Evolutionary conservation across 2,888 invertebrate genomes (phyloP).

Genomic region (Drosophila mercatorum): DNA sequence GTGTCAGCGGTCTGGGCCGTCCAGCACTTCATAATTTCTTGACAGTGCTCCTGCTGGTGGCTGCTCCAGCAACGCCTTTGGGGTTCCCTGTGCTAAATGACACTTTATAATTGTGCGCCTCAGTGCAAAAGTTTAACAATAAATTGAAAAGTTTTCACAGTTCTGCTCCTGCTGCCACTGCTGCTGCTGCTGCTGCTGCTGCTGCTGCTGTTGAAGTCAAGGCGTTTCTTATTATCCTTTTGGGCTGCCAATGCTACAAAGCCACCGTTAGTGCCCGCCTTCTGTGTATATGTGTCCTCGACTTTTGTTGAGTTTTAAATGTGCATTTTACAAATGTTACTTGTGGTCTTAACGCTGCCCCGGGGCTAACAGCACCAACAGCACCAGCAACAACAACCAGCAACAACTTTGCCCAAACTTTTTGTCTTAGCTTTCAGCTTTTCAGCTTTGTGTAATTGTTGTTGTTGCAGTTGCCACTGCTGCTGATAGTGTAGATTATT

Average conservation of each 20-base stretch:
- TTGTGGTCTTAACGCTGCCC: constrained; percentile 73
- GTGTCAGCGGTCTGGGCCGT: constrained; percentile 64
- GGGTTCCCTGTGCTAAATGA: constrained; percentile 73
- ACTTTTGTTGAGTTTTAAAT: constrained; percentile 72
- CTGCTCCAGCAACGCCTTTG: constrained; percentile 45
- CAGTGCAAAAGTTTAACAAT: constrained; percentile 81
- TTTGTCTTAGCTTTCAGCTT: constrained; percentile 71
- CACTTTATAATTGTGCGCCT: constrained; percentile 82
- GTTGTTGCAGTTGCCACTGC: constrained; percentile 19
- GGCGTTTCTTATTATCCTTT: constrained; percentile 78
- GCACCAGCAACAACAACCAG: constrained; percentile 14
- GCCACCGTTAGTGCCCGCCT: constrained; percentile 19
- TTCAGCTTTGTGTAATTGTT: constrained; percentile 46
- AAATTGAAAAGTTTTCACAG: constrained; percentile 81
- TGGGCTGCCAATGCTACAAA: constrained; percentile 56
- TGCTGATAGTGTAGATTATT: constrained; percentile 64
- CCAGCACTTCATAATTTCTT: constrained; percentile 75
- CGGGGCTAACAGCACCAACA: constrained; percentile 28
- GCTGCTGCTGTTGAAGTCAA: constrained; percentile 58
- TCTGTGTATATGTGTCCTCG: constrained; percentile 35
- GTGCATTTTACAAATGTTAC: constrained; percentile 81
- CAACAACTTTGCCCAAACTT: constrained; percentile 66
- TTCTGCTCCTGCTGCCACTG: constrained; percentile 44
- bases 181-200: constrained; percentile 44
- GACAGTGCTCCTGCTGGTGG: constrained; percentile 55